Base-by-base conservation (phyloP, 2,888 invertebrate genomes). In the Chrysodeixis includens region DNA sequence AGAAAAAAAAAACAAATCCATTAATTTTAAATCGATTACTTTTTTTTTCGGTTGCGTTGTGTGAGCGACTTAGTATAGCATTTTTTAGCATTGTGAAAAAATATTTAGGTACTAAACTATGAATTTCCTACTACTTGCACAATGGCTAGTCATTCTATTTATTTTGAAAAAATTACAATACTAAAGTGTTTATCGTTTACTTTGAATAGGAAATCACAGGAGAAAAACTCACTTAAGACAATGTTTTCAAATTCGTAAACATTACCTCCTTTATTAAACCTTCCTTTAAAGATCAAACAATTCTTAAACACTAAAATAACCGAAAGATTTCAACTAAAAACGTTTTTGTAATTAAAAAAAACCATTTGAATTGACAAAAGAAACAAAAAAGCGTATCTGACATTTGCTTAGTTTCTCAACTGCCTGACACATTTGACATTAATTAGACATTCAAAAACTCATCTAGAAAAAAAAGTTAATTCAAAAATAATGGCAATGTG, bases 401-500 rank as follows among this genome's bases (percentile, higher is more conserved):
- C 58, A 56, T 60, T 65, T 62, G 66, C 54, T 64, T 65, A 40
- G 40, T 40, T 40, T 40, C 40, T 40, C n/a, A 40, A 62, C 55
- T 71, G 67, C 69, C 35, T 12, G 68, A 74, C 75, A 75, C 68
- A 71, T 75, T 80, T 77, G 77, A 74, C 78, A 78, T 78, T 79
- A 68, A 71, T 75, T 80, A 76, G 77, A 73, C 78, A 78, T 76
- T 79, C 70, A 79, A 79, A 74, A 77, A 74, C 10, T 76, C 70
- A 72, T 77, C 78, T 66, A 68, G 49, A 22, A 61, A 66, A n/a
- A 54, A 74, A 69, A 71, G 75, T 8, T 40, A 40, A 49, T 18
- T 16, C 2, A 20, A 76, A 73, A 70, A 74, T 60, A 64, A 74
- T 76, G 71, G 64, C 61, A 72, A 73, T 70, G 74, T 76, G 74